Evolutionary conservation across 2,113 vertebrate species (phyloP).

Genomic region (Ramphastos sulfuratus): DNA sequence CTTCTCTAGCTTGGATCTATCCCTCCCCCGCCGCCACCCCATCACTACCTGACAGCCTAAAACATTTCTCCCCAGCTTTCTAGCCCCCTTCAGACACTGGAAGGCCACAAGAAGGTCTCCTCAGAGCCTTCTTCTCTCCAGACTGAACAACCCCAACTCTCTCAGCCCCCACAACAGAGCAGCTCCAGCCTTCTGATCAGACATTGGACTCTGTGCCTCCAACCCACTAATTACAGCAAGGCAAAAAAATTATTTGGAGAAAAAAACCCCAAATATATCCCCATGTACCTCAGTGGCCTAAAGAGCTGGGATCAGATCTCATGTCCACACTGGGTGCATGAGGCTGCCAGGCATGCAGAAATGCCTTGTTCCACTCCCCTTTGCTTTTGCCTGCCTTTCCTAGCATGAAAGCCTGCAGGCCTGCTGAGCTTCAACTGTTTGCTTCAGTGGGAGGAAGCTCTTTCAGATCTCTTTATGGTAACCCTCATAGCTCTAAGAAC

Average conservation of each 20-base stretch:
- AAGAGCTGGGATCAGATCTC: not conserved
- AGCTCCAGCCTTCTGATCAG: no score
- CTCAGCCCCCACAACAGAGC: no score
- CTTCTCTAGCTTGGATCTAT: no score
- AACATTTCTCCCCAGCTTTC: no score
- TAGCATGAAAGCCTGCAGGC: not conserved
- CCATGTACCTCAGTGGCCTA: rapidly evolving
- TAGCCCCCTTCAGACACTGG: no score
- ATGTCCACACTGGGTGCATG: rapidly evolving
- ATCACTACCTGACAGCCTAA: no score
- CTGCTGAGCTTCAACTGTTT: not conserved
- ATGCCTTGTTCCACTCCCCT: rapidly evolving
- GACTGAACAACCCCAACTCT: no score
- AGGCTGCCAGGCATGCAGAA: not conserved
- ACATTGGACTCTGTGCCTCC: not conserved
- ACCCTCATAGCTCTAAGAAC: not conserved
- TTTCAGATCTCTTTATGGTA: not conserved
- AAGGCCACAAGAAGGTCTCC: no score
- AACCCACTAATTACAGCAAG: not conserved
- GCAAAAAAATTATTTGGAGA: not conserved
- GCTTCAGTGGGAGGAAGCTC: not conserved
- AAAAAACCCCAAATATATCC: not conserved
- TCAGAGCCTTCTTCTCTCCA: no score
- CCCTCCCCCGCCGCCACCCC: no score
- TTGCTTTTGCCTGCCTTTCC: not conserved